A percentile compares a stretch with the other conserved stretches of the same genome.
These are phyloP conservation scores for Polietes domitor DNA, from an alignment of 2,888 invertebrate genomes.

Conservation along the genomic window DNA sequence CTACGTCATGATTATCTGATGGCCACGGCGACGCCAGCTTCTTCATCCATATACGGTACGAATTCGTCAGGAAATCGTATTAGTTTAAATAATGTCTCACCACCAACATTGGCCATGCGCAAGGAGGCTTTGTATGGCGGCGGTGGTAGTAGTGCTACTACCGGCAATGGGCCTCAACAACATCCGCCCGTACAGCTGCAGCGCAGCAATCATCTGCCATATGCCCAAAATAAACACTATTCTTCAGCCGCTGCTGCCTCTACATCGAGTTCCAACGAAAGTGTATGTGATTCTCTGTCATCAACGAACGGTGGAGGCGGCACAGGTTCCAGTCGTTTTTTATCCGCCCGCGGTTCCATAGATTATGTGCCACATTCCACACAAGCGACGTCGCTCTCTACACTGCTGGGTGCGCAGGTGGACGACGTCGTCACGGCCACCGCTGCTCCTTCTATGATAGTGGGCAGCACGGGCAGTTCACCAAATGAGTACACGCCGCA, in stretches of 20 bases:
- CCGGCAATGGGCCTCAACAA: conserved; percentile 71
- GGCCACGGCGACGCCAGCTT: conserved; percentile 76
- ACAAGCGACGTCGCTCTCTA: conserved; percentile 76
- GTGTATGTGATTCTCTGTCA: conserved; percentile 87
- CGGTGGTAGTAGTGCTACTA: conserved; percentile 52
- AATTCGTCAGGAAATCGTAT: conserved; percentile 74
- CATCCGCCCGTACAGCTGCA: conserved; percentile 76
- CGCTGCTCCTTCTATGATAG: conserved; percentile 75
- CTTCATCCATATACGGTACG: conserved; percentile 70
- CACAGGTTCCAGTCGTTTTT: conserved; percentile 68
- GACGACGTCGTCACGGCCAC: conserved; percentile 78
- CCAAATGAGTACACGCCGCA: conserved; percentile 78
- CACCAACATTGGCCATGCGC: conserved; percentile 77
- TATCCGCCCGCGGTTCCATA: conserved; percentile 74
- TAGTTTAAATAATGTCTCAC: conserved; percentile 77
- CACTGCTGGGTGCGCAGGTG: conserved; percentile 75
- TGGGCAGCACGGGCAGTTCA: conserved; percentile 70
- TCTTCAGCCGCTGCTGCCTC: conserved; percentile 80
- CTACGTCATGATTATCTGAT: conserved; percentile 78
- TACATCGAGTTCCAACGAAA: conserved; percentile 93
- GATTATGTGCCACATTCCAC: conserved; percentile 77
- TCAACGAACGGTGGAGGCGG: conserved; percentile 82
- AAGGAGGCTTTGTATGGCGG: conserved; percentile 74
- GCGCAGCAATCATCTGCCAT: conserved; percentile 74
- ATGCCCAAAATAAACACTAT: conserved; percentile 78